These are phyloP conservation scores for Melanostigma gelatinosum DNA, from an alignment of 2,113 vertebrate genomes.

Conservation along the genomic window DNA sequence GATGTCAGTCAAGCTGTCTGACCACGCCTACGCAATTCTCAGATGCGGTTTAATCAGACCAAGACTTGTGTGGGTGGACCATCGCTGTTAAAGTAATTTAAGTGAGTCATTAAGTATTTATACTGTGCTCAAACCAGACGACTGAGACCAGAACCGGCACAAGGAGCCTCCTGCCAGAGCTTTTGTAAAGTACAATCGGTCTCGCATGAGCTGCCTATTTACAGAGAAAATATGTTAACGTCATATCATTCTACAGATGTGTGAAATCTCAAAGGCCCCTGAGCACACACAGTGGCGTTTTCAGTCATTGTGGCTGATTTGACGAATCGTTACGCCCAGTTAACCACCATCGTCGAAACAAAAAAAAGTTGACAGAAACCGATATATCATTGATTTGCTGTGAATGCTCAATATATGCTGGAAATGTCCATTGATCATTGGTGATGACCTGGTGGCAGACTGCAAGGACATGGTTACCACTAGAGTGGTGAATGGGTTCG, in stretches of 20 bases:
- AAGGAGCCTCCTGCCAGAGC: not conserved
- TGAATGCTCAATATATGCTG: not conserved
- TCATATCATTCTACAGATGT: too few species aligned
- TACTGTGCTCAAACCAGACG: not conserved
- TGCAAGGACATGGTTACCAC: slow-evolving; percentile 3
- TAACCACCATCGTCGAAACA: not conserved
- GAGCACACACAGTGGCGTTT: not conserved
- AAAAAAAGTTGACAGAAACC: not conserved
- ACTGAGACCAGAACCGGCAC: not conserved
- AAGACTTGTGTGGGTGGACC: not conserved
- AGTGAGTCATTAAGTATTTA: not conserved
- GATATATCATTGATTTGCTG: not conserved
- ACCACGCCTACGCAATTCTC: not conserved
- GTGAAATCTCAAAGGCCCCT: not conserved
- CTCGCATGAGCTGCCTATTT: not conserved
- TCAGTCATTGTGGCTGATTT: not conserved
- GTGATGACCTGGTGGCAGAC: not conserved
- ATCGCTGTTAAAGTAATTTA: not conserved
- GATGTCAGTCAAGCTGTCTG: slow-evolving; percentile 2
- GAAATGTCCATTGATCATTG: not conserved
- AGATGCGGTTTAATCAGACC: not conserved
- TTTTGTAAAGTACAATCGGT: not conserved
- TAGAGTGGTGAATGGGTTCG: not conserved
- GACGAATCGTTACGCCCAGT: not conserved
- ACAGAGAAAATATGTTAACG: not conserved